These are phyloP conservation scores for Pangasianodon gigas DNA, from an alignment of 2,113 vertebrate genomes.

Conservation along the genomic window DNA sequence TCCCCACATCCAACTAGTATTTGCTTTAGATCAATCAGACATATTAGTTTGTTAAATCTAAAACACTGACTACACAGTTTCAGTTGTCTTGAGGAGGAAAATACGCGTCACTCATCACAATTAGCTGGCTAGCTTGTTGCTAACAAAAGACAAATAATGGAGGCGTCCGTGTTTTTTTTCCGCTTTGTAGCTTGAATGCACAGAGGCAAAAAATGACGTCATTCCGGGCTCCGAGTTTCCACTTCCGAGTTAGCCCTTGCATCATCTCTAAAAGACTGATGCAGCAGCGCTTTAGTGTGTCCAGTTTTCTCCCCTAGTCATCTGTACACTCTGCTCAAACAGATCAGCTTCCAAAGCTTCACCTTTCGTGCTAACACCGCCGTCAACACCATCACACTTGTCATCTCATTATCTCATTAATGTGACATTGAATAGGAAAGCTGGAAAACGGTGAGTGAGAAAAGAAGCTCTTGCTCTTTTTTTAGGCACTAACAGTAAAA, in stretches of 20 bases:
- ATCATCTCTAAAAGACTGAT: background rate
- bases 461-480: background rate
- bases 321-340: background rate
- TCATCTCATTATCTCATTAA: background rate
- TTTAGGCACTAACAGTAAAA: background rate
- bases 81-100: background rate
- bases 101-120: background rate
- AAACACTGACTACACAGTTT: background rate
- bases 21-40: background rate
- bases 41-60: background rate
- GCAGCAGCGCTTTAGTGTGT: background rate
- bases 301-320: background rate
- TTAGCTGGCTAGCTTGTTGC: background rate
- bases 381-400: background rate
- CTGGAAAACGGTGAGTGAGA: background rate
- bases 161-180: too few relatives aligned
- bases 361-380: background rate
- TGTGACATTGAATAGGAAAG: background rate
- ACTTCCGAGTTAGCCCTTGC: background rate
- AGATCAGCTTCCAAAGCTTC: background rate
- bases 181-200: background rate
- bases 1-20: background rate
- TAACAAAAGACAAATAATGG: background rate
- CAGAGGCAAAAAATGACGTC: background rate
- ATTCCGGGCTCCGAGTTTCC: background rate